Evolutionary conservation across 2,888 invertebrate species (phyloP).

Genomic region (Falcaria lacertinaria): DNA sequence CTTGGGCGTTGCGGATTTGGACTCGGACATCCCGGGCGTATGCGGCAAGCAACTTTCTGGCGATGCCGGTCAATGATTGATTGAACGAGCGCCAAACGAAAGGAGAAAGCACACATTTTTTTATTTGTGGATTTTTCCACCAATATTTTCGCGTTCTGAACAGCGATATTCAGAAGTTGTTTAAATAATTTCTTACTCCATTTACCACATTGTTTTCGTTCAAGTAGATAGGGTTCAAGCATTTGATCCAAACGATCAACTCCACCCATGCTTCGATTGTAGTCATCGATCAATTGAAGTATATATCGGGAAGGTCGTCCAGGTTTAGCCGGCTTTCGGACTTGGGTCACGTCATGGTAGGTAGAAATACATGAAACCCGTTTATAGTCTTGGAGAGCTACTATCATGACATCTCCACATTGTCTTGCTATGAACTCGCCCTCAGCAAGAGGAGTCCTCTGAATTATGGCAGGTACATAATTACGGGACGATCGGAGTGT

Average conservation of each 20-base stretch:
- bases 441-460: constrained; percentile 6
- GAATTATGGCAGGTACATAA: constrained; percentile 7
- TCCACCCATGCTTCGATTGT: background rate
- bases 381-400: constrained; percentile 11
- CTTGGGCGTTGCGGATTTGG: background rate
- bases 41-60: background rate
- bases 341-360: constrained; percentile 10
- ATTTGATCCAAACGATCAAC: constrained; percentile 8
- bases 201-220: background rate
- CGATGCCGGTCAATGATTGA: background rate
- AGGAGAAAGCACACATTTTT: background rate
- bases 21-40: background rate
- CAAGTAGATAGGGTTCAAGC: constrained; percentile 6
- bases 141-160: background rate
- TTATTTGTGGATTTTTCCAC: background rate
- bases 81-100: background rate
- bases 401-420: constrained; percentile 11
- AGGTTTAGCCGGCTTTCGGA: background rate
- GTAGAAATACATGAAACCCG: constrained; percentile 12
- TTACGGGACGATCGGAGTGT: constrained; percentile 4
- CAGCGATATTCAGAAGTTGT: background rate
- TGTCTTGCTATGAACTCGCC: constrained; percentile 13
- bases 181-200: background rate
- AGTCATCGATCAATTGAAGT: constrained; percentile 1
- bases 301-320: too few species aligned